phyloP scores from a whole-genome alignment of 2,113 vertebrate genomes.

The Misgurnus mizolepis region DNA sequence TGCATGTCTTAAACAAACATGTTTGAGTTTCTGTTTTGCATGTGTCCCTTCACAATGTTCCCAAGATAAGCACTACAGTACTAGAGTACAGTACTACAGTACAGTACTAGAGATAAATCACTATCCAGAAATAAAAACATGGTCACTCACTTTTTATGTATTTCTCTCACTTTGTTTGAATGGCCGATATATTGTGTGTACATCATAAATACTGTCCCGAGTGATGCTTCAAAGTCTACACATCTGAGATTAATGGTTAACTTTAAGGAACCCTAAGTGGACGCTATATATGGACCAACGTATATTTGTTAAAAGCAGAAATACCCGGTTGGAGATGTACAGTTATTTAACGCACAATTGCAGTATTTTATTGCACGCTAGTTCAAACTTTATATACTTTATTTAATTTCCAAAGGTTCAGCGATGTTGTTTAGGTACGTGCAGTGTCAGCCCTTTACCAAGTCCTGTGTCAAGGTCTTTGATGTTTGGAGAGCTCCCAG shows the following conservation, averaged over 20 bases:
- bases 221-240: constrained; percentile 50
- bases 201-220: not conserved
- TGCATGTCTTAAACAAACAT: not conserved
- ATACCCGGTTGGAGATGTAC: not conserved
- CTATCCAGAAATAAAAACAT: not conserved
- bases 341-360: constrained; percentile 4
- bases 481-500: constrained; percentile 51
- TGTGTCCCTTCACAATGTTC: not conserved
- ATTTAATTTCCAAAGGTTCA: constrained; percentile 41
- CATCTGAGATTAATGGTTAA: constrained; percentile 56
- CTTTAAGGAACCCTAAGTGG: not conserved
- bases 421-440: constrained; percentile 20
- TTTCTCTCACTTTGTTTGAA: not conserved
- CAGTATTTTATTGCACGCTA: constrained; percentile 8
- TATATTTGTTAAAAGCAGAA: not conserved
- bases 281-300: constrained; percentile 2
- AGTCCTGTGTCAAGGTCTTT: constrained; percentile 53
- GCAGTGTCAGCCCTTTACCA: constrained; percentile 47
- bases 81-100: not conserved
- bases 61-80: not conserved
- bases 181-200: constrained; percentile 25
- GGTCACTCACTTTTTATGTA: not conserved
- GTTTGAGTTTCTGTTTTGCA: not conserved
- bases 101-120: not conserved
- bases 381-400: constrained; percentile 14